Evolutionary conservation across 2,888 invertebrate genomes (phyloP), one percentile per base, ranked within the genome.

Genomic region (Thereva nobilitata): DNA sequence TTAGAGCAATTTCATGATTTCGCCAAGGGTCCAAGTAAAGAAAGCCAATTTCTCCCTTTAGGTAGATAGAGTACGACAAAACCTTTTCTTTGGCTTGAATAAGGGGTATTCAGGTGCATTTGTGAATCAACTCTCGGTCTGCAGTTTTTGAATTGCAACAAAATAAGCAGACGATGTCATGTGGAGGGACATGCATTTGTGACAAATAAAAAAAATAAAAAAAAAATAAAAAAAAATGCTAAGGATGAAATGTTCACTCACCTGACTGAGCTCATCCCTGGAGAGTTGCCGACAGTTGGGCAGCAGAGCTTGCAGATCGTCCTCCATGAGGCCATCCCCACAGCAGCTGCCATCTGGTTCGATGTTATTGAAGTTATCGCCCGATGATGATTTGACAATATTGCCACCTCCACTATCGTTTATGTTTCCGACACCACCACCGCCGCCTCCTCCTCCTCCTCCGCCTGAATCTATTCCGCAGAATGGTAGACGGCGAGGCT

Each of bases 231-330:
- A 2, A 23, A 23, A 23, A 23, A 23, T 23, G 1, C 23, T 49
- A 3, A 4, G 23, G 12, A 12, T 49, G 4, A 12, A 49, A 44
- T 7, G 9, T 37, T 5, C 37, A 72, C 78, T 76, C 72, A 80
- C 80, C 79, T 81, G 81, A 77, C 79, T 81, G 72, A 81, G 78
- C 76, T 80, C 80, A 76, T 81, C 81, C 73, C 78, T 74, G 40
- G 78, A 80, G 71, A 77, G 75, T 65, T 76, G 79, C 54, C 76
- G 74, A 72, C 77, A 78, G 72, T 78, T 78, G 71, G 80, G 80
- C 75, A 80, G 67, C 61, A 81, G 73, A 6, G 79, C 80, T 70
- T 80, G 77, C 75, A 80, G 75, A 70, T 81, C 81, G 72, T 81
- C 80, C 68, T 80, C 80, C 55, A 78, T 79, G 41, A 74, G 73